These are phyloP conservation scores for Xestoiulus laeticollis DNA, from an alignment of 2,888 invertebrate genomes.

Conservation along the genomic window DNA sequence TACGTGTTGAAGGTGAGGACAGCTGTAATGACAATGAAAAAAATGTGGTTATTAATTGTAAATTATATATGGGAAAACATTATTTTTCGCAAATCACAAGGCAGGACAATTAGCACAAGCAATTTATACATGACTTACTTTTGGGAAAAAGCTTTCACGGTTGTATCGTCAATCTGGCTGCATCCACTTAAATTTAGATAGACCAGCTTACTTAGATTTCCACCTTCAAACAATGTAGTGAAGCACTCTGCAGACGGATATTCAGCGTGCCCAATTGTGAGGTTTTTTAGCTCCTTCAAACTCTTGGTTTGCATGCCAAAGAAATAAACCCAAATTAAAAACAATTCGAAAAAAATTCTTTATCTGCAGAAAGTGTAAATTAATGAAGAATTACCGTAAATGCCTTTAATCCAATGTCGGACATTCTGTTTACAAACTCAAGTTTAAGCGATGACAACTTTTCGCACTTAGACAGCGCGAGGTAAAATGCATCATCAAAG, in stretches of 20 bases:
- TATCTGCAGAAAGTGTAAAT: not conserved
- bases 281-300: slow-evolving; percentile 54
- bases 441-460: slow-evolving; percentile 54
- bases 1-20: slow-evolving; percentile 54
- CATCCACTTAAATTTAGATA: slow-evolving; percentile 57
- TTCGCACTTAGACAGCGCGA: slow-evolving; percentile 52
- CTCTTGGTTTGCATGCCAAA: not conserved
- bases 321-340: no score
- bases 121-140: not conserved
- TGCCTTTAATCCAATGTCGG: slow-evolving; percentile 55
- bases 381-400: slow-evolving; percentile 50
- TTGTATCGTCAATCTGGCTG: slow-evolving; percentile 55
- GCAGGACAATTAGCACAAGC: no score
- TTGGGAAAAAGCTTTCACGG: slow-evolving; percentile 54
- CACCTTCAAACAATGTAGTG: slow-evolving; percentile 52
- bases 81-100: no score
- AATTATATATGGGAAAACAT: no score
- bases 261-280: slow-evolving; percentile 55
- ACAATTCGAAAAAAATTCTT: no score
- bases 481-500: slow-evolving; percentile 55
- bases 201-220: slow-evolving; percentile 52
- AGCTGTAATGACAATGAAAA: slow-evolving; percentile 47
- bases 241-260: slow-evolving; percentile 55
- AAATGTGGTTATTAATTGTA: no score
- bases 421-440: slow-evolving; percentile 57